Base-by-base conservation (phyloP, 2,888 invertebrate species). In the Drosophila eohydei region DNA sequence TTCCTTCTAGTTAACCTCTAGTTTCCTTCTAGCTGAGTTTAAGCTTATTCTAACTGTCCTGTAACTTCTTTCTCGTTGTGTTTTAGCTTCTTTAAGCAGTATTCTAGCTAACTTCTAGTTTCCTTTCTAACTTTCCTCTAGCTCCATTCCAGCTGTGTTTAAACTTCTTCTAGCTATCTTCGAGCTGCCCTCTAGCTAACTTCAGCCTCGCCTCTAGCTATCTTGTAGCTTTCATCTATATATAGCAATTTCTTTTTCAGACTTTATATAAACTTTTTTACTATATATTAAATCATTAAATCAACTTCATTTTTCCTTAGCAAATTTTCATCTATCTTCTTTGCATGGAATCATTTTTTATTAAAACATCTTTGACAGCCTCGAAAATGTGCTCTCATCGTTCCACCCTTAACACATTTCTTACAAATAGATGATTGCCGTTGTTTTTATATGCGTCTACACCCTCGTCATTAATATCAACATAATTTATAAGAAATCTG, bases 401-500 rank as follows among this genome's bases (percentile, higher is more conserved):
- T 55, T 26, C 21, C 78, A 57, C 78, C 63, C 78, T 61, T 72
- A 69, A 80, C 78, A 80, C 87, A 71, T 89, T 81, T 71, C 65
- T 69, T 59, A 60, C 61, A 57, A 83, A 62, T 81, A 54, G 54
- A 68, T 63, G 64, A 62, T 64, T 58, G 66, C 64, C 56, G 32
- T 50, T 48, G 78, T 57, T 55, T 48, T 55, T 52, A 44, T 55
- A 48, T 34, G 8, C 34, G 36, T 46, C 21, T 14, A 57, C 54
- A 61, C 57, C 62, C 69, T 54, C 58, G 63, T 50, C 78, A 78
- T 70, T 73, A 75, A 71, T 66, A 61, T 79, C 30, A 74, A 64
- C 70, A 82, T 74, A 71, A 84, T 86, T 89, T 89, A 82, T 77
- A 82, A 74, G 83, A 86, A 88, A 89, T 86, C 80, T 89, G 83